Base-by-base conservation (phyloP, 2,797 vertebrate genomes). In the Malurus leucopterus region DNA sequence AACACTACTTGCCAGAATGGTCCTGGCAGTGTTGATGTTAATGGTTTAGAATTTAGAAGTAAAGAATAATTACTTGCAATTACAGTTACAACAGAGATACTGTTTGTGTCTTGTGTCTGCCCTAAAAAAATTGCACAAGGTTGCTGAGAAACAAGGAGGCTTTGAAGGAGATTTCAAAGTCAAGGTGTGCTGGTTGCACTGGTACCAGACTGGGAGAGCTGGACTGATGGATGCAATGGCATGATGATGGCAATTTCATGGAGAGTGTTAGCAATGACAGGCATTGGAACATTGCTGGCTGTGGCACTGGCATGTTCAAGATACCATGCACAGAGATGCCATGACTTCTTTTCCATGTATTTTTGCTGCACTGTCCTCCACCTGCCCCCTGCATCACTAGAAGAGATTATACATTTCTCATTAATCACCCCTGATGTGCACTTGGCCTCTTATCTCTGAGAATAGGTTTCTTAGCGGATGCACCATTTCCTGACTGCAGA, bases 381-480 rank as follows among this genome's bases (percentile, higher is more conserved):
- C 44, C 41, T 92, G 90, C 19, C 84, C 76, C 72, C 62, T 90
- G 73, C 57, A 41, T n/a, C 36, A 46, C 36, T 73, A 27, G 24
- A 74, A 77, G 65, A 90, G 65, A 78, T 77, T 78, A 89, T 62
- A 41, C 30, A 26, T 86, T 87, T 81, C 62, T 89, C 29, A 4
- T 93, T 95, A 86, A 92, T 94, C 93, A 95, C 76, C 51, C 83
- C 71, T 80, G 88, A 94, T 68, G 29, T 77, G 47, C 34, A 30
- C 29, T 84, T 85, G 70, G 53, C 59, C 84, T 85, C 84, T 94
- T 95, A 95, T 96, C 88, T 87, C 44, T 34, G 67, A 83, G 65
- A 94, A 91, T 16, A 65, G 41, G 62, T 86, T 95, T 95, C 70
- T 90, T 84, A 57, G 30, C 86, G 77, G 51, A 78, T 74, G 63